Evolutionary conservation across 2,888 invertebrate genomes (phyloP).

Genomic region (Athripsodes cinereus): DNA sequence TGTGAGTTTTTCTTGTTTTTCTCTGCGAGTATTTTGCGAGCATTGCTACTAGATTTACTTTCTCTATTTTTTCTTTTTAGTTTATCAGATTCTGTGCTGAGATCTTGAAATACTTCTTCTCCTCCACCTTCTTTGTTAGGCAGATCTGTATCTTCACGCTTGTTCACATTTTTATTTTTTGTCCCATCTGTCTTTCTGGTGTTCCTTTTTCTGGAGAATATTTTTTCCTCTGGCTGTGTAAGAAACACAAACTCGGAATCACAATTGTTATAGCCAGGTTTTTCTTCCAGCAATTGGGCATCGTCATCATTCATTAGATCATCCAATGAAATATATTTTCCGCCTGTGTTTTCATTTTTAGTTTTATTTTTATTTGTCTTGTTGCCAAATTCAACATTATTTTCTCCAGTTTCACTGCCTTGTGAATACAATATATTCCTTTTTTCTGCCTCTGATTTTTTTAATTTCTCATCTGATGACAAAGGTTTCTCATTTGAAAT

Average conservation of each 20-base stretch:
- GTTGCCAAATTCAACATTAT: constrained; percentile 32
- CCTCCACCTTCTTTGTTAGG: constrained; percentile 32
- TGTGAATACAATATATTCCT: constrained; percentile 20
- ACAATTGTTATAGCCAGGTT: constrained; percentile 25
- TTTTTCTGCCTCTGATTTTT: constrained; percentile 14
- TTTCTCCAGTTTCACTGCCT: constrained; percentile 48
- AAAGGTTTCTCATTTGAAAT: constrained; percentile 9
- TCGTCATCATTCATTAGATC: constrained; percentile 38
- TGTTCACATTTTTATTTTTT: constrained; percentile 32
- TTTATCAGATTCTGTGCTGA: constrained; percentile 18
- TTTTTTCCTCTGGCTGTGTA: constrained; percentile 41
- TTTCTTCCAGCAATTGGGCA: constrained; percentile 30
- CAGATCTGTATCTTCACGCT: constrained; percentile 37
- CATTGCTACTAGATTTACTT: constrained; percentile 10
- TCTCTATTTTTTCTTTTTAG: constrained; percentile 20
- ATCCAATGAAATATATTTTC: constrained; percentile 59
- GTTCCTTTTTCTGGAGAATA: constrained; percentile 42
- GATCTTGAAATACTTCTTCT: constrained; percentile 17
- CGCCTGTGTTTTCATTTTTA: constrained; percentile 42
- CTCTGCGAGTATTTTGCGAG: constrained; percentile 36
- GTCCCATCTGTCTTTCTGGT: constrained; percentile 35
- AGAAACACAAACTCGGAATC: constrained; percentile 46
- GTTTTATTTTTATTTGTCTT: constrained; percentile 43
- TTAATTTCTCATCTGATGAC: constrained; percentile 16
- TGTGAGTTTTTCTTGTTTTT: constrained; percentile 46